These are phyloP conservation scores for Peromyscus attwateri DNA, from an alignment of 2,797 vertebrate species.

Conservation along the genomic window DNA sequence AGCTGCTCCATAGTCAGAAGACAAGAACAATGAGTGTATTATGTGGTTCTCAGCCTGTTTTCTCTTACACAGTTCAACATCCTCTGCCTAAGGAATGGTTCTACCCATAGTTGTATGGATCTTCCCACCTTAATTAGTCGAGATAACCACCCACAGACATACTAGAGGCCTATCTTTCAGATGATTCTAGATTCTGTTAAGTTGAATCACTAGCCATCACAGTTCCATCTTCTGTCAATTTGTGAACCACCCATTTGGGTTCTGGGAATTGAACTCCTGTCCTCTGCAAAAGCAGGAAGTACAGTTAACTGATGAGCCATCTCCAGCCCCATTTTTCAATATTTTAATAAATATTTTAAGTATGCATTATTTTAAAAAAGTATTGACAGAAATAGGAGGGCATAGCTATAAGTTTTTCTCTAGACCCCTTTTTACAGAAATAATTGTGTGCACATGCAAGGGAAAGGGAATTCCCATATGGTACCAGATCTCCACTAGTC, in stretches of 20 bases:
- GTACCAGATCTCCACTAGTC: neutral
- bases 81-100: neutral
- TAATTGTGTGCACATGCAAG: neutral
- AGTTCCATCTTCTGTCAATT: neutral
- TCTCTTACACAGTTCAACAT: neutral
- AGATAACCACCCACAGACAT: neutral
- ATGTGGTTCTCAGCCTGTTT: neutral
- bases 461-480: neutral
- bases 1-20: neutral
- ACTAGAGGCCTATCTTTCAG: neutral
- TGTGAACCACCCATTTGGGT: neutral
- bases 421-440: slow-evolving; percentile 34
- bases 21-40: neutral
- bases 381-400: neutral
- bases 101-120: neutral
- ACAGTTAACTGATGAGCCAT: neutral
- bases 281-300: neutral
- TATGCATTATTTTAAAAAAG: slow-evolving; percentile 22
- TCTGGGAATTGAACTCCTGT: neutral
- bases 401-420: slow-evolving; percentile 32
- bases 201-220: neutral
- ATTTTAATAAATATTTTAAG: slow-evolving; percentile 54
- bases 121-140: neutral
- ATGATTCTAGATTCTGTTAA: neutral
- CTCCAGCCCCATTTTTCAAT: neutral